Evolutionary conservation across 2,797 vertebrate genomes (phyloP).

Genomic region (Bradypodion pumilum): DNA sequence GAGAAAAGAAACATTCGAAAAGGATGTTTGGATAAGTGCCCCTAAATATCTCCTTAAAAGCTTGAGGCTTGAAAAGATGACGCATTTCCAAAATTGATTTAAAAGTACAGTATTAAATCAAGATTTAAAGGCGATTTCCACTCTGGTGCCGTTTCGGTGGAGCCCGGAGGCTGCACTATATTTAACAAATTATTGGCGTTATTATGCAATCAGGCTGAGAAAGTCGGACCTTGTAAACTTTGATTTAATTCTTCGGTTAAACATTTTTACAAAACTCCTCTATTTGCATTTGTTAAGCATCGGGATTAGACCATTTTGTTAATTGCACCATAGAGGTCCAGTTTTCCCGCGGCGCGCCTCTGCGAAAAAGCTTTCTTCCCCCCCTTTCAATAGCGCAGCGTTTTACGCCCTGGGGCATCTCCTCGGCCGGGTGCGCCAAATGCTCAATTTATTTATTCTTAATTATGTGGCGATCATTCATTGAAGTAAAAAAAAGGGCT

Average conservation of each 20-base stretch:
- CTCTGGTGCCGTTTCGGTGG: constrained; percentile 78
- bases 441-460: constrained; percentile 99
- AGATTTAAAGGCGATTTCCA: constrained; percentile 89
- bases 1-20: constrained; percentile 49
- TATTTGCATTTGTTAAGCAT: constrained; percentile 99
- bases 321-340: constrained; percentile 96
- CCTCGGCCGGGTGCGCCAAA: constrained; percentile 96
- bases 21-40: constrained; percentile 83
- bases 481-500: constrained; percentile 98
- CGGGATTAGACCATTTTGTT: constrained; percentile 99
- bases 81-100: constrained; percentile 81
- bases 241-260: constrained; percentile 99
- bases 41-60: constrained; percentile 82
- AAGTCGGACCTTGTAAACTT: constrained; percentile 92
- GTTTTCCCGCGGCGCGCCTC: constrained; percentile 92
- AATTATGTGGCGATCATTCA: constrained; percentile 99
- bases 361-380: constrained; percentile 90
- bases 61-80: constrained; percentile 77
- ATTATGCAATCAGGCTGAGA: constrained; percentile 87
- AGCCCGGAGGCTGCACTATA: constrained; percentile 78
- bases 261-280: constrained; percentile 99
- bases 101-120: constrained; percentile 82
- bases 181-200: constrained; percentile 90
- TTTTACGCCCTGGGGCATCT: constrained; percentile 98
- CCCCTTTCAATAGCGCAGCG: constrained; percentile 91